Conservation (phyloP, 2,113 vertebrate species). For the Dicentrarchus labrax region DNA sequence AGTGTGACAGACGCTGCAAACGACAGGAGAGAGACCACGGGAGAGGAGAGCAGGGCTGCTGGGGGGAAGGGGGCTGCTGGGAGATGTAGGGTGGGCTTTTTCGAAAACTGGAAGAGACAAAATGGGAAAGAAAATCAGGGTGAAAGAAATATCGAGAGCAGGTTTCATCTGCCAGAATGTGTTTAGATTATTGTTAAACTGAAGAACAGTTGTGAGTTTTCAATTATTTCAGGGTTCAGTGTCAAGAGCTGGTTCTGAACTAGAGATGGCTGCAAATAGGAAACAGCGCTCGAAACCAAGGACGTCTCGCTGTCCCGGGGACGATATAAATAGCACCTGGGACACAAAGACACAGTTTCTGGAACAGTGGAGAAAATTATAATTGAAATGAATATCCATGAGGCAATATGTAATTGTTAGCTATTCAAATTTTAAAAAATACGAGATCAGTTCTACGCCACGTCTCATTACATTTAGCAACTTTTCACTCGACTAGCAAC, state of each 20-base stretch:
- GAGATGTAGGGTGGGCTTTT: constrained; percentile 11
- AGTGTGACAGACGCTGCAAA: constrained; percentile 82
- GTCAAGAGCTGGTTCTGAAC: neutral
- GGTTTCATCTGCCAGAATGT: constrained; percentile 11
- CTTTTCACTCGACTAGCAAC: too few species aligned
- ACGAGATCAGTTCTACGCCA: too few species aligned
- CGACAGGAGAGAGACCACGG: constrained; percentile 77
- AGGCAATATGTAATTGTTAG: too few species aligned
- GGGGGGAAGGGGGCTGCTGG: neutral
- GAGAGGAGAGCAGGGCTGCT: constrained; percentile 14
- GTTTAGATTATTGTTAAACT: constrained; percentile 3
- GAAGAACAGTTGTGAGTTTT: neutral
- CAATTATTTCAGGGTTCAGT: neutral
- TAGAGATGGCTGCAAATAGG: neutral
- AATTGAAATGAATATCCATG: too few species aligned
- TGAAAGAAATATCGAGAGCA: neutral
- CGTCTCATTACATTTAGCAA: too few species aligned
- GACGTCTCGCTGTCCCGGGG: too few species aligned
- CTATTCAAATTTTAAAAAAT: too few species aligned
- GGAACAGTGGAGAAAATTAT: too few species aligned
- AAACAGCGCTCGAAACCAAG: too few species aligned
- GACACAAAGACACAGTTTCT: too few species aligned
- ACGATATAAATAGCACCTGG: too few species aligned
- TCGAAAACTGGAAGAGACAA: constrained; percentile 7
- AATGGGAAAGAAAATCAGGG: neutral